phyloP scores from a whole-genome alignment of 2,797 vertebrate species.

The Pelodytes ibericus region DNA sequence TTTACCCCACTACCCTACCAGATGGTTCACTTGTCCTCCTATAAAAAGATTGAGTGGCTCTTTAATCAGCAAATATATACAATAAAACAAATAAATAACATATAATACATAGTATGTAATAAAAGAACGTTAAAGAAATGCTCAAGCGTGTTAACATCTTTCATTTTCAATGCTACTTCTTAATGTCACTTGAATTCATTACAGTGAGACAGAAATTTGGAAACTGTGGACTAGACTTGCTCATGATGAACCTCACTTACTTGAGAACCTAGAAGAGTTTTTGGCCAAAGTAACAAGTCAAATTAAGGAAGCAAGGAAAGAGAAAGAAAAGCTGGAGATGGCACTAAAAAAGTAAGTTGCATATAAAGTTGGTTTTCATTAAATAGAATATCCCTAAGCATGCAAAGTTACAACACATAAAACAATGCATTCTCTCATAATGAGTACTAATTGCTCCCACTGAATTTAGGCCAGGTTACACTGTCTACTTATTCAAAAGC shows the following conservation, averaged over 20 bases:
- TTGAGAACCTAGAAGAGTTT: conserved; percentile 69
- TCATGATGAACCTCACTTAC: conserved; percentile 70
- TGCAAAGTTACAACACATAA: background rate
- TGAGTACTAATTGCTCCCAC: background rate
- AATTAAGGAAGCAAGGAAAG: conserved; percentile 64
- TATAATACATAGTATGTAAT: no score
- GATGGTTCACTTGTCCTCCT: no score
- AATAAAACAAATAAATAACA: no score
- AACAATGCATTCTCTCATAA: background rate
- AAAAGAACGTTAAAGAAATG: no score
- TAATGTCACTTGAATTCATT: background rate
- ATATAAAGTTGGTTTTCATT: conserved; percentile 13
- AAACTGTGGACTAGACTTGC: conserved; percentile 72
- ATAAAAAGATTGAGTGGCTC: no score
- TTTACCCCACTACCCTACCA: no score
- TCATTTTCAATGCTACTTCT: no score
- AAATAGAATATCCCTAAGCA: conserved; percentile 4
- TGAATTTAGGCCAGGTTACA: background rate
- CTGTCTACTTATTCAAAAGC: no score
- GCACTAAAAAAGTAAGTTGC: conserved; percentile 70
- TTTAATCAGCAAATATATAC: no score
- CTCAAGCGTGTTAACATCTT: no score
- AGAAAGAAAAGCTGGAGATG: conserved; percentile 67
- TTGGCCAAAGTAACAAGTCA: conserved; percentile 69
- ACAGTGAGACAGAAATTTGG: conserved; percentile 71